These are phyloP conservation scores for Clarias batrachus DNA, from an alignment of 2,113 vertebrate species.

Conservation along the genomic window DNA sequence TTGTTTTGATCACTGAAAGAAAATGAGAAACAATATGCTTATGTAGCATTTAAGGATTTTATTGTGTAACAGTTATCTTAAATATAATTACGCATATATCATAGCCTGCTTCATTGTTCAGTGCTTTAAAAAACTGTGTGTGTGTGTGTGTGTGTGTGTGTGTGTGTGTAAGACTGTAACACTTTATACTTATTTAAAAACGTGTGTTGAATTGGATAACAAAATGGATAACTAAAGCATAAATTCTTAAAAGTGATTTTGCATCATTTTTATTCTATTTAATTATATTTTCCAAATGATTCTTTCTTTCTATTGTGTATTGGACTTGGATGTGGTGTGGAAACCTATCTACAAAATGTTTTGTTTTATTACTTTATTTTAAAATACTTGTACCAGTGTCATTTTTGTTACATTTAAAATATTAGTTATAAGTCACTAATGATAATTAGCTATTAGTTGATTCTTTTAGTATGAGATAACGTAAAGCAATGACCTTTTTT, in stretches of 20 bases:
- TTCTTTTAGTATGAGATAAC: background rate
- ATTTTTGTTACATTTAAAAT: background rate
- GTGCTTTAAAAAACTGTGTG: background rate
- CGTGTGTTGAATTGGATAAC: background rate
- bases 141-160: too few species aligned
- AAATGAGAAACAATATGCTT: background rate
- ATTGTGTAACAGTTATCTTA: background rate
- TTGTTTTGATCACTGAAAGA: background rate
- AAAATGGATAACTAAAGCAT: background rate
- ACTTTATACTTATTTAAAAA: background rate
- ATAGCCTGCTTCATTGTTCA: background rate
- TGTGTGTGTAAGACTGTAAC: background rate
- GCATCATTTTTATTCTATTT: background rate
- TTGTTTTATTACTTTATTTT: background rate
- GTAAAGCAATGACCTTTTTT: background rate
- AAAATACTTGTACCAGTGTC: background rate
- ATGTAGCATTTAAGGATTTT: background rate
- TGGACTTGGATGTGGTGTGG: background rate
- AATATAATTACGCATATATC: background rate
- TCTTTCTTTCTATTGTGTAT: background rate
- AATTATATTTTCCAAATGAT: background rate
- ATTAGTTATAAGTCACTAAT: background rate
- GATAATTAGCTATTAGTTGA: background rate
- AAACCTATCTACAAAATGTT: background rate
- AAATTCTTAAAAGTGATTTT: background rate